Base-by-base conservation (phyloP, 2,113 vertebrate species). In the Zapornia atra region DNA sequence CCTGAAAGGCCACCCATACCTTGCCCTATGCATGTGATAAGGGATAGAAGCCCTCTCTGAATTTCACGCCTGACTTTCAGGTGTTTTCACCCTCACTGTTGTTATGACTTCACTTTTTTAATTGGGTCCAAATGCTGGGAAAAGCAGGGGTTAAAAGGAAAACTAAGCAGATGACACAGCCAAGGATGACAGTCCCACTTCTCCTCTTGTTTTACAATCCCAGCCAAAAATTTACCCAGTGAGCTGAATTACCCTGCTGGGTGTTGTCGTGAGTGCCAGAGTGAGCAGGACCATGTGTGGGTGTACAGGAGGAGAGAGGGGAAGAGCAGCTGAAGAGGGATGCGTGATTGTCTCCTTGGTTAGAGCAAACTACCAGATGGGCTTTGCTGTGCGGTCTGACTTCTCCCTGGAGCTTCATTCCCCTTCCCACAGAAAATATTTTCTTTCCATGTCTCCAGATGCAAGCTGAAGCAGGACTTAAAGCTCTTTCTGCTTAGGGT, bases 141-240 rank as follows among this genome's bases (percentile, higher is more conserved):
- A 85, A 93, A 82, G 56, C 61, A 88, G 44, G 53, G 59, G 63
- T 93, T 96, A 93, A 95, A 85, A 95, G 40, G 36, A 88, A 88
- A 88, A 33, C 40, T 53, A 88, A 86, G 76, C 50, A 92, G 60
- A 81, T 76, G 34, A 61, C 12, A 72, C 17, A 82, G 65, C 48
- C 79, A 90, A 93, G 54, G 63, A 86, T 82, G 91, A 92, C 79
- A 90, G 95, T 80, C 56, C n/a, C 34, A 40, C 28, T 83, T 68
- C 40, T 95, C 54, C 51, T 92, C 68, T 91, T 80, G 17, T 86
- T 92, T 88, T 91, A 34, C 8, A 65, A 4, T 94, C 60, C 60
- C 28, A 70, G 64, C 64, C 80, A 91, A 69, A 94, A 88, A 34
- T 80, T 64, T 86, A 63, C 25, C 31, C 63, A 83, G 54, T 82